Evolutionary conservation across 2,888 invertebrate genomes (phyloP), one percentile per base, ranked within the genome.

Genomic region (Ochropleura leucogaster): DNA sequence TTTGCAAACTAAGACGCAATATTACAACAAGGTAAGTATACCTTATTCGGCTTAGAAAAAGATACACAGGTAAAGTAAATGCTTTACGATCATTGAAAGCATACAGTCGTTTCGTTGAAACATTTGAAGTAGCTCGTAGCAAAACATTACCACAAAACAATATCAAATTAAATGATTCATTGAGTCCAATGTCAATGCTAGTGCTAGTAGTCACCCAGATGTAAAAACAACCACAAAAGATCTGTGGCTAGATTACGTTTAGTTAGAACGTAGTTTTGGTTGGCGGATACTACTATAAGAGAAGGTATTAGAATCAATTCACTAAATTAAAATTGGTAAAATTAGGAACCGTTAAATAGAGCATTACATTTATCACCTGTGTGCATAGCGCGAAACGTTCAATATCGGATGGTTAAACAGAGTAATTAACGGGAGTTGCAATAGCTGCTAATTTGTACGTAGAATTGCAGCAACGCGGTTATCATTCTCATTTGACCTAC

Each of bases 141-240:
- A 63, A 53, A 78, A 78, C 73, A 67, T 83, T 78, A 85, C 81
- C 74, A 83, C 57, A 65, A 81, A 80, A 82, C 77, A 76, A 79
- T 80, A 68, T 57, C 60, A 74, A 77, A 75, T 68, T 60, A 57
- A 76, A 82, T 88, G 82, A 84, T 80, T 88, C 81, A 87, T 82
- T 68, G 76, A 77, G 60, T 75, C 69, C 40, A 76, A 85, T 81
- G 79, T 85, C 83, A 85, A 80, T 79, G 76, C 67, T 66, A 76
- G 72, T 75, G 80, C 44, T 82, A 49, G 75, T 76, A 79, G 70
- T 62, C 53, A 68, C 16, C 49, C 70, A 79, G 76, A 75, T 80
- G 72, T 75, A 79, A 74, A 68, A 76, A 76, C 74, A 79, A 68
- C 71, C 66, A 70, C 63, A 79, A 84, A 86, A 47, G 16, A 64